Evolutionary conservation across 2,113 vertebrate genomes (phyloP), one percentile per base, ranked within the genome.

Genomic region (Urocolius indicus): DNA sequence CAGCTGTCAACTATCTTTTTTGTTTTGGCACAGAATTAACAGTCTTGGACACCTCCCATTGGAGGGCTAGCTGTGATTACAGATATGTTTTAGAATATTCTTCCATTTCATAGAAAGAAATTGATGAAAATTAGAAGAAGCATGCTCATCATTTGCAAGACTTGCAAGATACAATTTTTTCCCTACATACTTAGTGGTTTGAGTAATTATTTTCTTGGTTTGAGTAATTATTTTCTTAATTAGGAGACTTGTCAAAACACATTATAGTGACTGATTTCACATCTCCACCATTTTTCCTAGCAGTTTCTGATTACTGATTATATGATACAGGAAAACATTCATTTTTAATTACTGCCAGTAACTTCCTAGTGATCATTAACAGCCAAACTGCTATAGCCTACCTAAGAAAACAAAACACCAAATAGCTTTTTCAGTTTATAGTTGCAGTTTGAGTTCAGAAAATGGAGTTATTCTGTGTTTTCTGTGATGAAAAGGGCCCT

Each of bases 201-300:
- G 77, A 65, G 88, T 95, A 96, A 96, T 95, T 96, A 94, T 96
- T 95, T 97, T 94, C 69, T 94, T 94, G 57, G 89, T 84, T 94
- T 94, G 77, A 65, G 88, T 95, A 96, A 96, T 95, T 96, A 94
- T 96, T 95, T 97, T 94, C 69, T 94, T 94, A 93, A 94, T 90
- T 86, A 93, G 73, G 13, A 87, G 51, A 76, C 88, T 85, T 96
- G 78, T 90, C 87, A 94, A 96, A 97, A 93, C 90, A 88, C 85
- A 89, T 91, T 90, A 89, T n/a, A 38, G 30, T 87, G 69, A 81
- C 74, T 69, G 73, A 84, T 71, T 82, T 90, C 63, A 95, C 11
- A 16, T 92, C 81, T 84, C 30, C 62, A 26, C 58, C 54, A 27
- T 91, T 96, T 96, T 82, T 91, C 80, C 54, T 69, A 81, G 89